Evolutionary conservation across 2,113 vertebrate species (phyloP).

Genomic region (Gobiocypris rarus): DNA sequence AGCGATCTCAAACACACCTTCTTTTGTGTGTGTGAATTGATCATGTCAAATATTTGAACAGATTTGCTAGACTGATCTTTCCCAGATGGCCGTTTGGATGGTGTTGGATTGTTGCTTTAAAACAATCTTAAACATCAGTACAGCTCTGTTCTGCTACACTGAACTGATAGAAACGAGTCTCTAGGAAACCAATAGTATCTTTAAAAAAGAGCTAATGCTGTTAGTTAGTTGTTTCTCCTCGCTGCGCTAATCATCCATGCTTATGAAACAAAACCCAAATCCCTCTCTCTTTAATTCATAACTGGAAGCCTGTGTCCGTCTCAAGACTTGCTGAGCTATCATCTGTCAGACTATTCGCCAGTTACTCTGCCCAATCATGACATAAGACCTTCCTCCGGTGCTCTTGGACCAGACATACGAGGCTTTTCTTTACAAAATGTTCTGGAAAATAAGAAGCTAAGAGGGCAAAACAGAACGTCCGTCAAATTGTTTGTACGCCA

Average conservation of each 20-base stretch:
- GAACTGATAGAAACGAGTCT: background rate
- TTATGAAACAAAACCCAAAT: background rate
- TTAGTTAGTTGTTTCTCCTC: background rate
- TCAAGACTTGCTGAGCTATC: constrained; percentile 1
- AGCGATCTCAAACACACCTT: no score
- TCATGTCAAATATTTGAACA: background rate
- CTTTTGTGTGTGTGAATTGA: no score
- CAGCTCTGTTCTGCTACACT: background rate
- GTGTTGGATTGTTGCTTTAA: background rate
- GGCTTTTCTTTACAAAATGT: constrained; percentile 57
- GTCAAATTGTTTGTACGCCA: constrained; percentile 58
- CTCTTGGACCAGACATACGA: constrained; percentile 48
- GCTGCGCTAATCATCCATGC: background rate
- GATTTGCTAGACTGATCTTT: background rate
- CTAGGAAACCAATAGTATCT: background rate
- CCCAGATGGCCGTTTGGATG: background rate
- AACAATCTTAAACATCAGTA: background rate
- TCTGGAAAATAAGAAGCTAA: constrained; percentile 68
- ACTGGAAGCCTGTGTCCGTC: constrained; percentile 17
- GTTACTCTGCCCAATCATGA: constrained; percentile 38
- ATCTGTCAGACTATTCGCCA: constrained; percentile 29
- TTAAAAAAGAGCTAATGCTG: background rate
- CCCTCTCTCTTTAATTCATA: background rate
- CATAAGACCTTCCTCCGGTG: background rate
- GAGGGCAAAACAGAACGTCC: constrained; percentile 59